Evolutionary conservation across 2,113 vertebrate genomes (phyloP).

Genomic region (Desmodus rotundus): DNA sequence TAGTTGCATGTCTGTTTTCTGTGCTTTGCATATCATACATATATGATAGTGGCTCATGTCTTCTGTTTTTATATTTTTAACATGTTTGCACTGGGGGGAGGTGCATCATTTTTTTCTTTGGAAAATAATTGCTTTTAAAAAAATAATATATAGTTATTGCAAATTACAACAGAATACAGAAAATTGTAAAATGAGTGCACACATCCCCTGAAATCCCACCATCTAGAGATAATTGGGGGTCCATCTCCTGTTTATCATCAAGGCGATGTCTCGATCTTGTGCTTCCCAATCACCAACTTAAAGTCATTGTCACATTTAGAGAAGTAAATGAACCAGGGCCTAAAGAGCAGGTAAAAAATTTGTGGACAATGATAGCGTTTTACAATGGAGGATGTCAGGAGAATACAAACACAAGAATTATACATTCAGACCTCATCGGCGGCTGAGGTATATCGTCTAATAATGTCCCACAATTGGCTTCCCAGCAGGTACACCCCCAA

Average conservation of each 20-base stretch:
- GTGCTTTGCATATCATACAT: background rate
- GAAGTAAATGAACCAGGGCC: background rate
- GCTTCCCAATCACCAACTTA: background rate
- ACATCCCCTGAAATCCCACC: background rate
- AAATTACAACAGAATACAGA: background rate
- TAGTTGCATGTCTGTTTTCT: background rate
- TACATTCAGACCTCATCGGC: background rate
- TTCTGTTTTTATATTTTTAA: background rate
- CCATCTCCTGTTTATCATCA: background rate
- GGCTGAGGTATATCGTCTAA: slow-evolving; percentile 23
- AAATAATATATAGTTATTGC: background rate
- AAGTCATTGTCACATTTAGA: background rate
- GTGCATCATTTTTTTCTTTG: background rate
- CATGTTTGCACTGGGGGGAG: background rate
- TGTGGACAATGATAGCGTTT: background rate
- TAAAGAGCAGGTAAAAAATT: background rate
- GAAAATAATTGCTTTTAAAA: background rate
- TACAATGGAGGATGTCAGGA: background rate
- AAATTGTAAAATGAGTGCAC: background rate
- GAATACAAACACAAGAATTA: slow-evolving; percentile 45
- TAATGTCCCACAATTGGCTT: slow-evolving; percentile 1
- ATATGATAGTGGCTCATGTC: background rate
- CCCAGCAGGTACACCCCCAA: slow-evolving; percentile 42
- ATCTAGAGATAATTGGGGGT: background rate
- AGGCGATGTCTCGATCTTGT: background rate